A percentile compares a stretch with the other conserved stretches of the same genome.
These are phyloP conservation scores for Ornithoptera alexandrae DNA, from an alignment of 2,888 invertebrate genomes.

Conservation along the genomic window DNA sequence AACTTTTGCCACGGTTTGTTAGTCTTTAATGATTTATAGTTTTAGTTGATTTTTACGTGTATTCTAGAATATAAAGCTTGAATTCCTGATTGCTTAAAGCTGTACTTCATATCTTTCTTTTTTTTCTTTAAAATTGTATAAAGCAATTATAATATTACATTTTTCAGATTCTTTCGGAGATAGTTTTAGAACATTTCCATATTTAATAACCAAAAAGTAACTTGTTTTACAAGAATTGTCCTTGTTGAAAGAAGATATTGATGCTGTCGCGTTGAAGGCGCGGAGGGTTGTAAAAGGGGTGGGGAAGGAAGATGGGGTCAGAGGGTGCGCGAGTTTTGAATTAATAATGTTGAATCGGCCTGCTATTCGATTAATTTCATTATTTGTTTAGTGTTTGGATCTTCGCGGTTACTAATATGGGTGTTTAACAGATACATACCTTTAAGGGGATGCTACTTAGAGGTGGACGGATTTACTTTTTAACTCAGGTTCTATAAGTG, in stretches of 20 bases:
- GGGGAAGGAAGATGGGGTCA: slow-evolving; percentile 40
- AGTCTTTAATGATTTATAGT: slow-evolving; percentile 63
- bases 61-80: slow-evolving; percentile 3
- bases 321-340: slow-evolving; percentile 65
- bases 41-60: slow-evolving; percentile 51
- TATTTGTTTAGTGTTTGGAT: slow-evolving; percentile 66
- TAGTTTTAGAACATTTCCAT: background rate
- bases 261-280: slow-evolving; percentile 41
- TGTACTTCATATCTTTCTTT: background rate
- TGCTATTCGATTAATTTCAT: slow-evolving; percentile 76
- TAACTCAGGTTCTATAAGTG: background rate
- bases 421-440: slow-evolving; percentile 29
- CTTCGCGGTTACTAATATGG: slow-evolving; percentile 41
- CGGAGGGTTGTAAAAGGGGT: slow-evolving; percentile 29
- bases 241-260: slow-evolving; percentile 58
- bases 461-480: background rate
- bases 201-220: slow-evolving; percentile 32
- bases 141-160: background rate
- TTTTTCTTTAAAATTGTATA: background rate
- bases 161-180: background rate
- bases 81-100: background rate
- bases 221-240: slow-evolving; percentile 46
- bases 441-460: background rate
- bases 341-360: slow-evolving; percentile 78
- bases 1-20: slow-evolving; percentile 74